Base-by-base conservation (phyloP, 2,113 vertebrate genomes). In the Poecile atricapillus region DNA sequence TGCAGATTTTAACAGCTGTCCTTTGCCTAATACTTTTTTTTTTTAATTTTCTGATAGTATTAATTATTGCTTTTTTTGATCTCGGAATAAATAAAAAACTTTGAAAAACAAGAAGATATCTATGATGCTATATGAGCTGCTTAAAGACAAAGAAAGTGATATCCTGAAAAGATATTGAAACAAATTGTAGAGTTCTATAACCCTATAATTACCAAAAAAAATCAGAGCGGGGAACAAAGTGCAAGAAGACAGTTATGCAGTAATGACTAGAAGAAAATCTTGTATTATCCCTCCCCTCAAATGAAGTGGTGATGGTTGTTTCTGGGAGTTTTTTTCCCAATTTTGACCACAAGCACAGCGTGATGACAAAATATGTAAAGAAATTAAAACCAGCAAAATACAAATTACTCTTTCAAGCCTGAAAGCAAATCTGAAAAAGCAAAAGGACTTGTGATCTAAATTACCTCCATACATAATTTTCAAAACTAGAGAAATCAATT, bases 241-340 rank as follows among this genome's bases (percentile, higher is more conserved):
- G 5, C 10, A 55, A 71, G 13, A 41, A 8, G 25, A 35, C 7
- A 50, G 18, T 31, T 62, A 18, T 15, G 6, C 6, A 43, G 3
- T 33, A 47, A 81, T 21, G 63, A 35, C 31, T 44, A 62, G n/a
- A 64, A 74, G 18, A 46, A 44, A 70, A 60, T 8, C 31, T 2
- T 13, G 3, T 33, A 33, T 60, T 74, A 50, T 55, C 5, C 7
- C 5, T 41, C 16, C 24, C 10, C 14, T 49, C 3, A 64, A 50
- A 64, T 68, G 12, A 73, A 49, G 5, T 12, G 7, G 2, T 59
- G 7, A 20, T 55, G 4, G 4, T 12, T 73, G 7, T 4, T 65
- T n/a, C 6, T 20, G 7, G 19, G 33, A 0, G 3, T 13, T 56
- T 80, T 88, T 25, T 5, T 13, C n/a, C 27, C 15, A 39, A 0